These are phyloP conservation scores for Papilio helenus DNA, from an alignment of 1,140 invertebrate species.

Conservation along the genomic window DNA sequence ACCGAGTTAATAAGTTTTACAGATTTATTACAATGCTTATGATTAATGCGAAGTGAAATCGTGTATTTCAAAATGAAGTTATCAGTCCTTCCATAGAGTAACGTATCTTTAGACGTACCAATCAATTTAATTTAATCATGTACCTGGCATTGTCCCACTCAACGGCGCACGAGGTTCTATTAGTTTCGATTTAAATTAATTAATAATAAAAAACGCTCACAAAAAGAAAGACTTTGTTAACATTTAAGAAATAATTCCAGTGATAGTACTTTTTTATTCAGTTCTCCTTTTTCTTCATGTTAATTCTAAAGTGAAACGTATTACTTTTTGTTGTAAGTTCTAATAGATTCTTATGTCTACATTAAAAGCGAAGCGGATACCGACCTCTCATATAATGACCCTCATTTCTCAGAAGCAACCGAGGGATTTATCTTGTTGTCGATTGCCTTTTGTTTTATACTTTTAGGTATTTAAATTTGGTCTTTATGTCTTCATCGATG, in stretches of 20 bases:
- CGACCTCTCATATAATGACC: slow-evolving; percentile 20
- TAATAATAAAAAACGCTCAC: too few relatives aligned
- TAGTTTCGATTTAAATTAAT: too few relatives aligned
- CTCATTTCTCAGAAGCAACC: slow-evolving; percentile 3
- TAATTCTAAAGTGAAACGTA: background rate
- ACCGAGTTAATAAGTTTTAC: background rate
- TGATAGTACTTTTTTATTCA: too few relatives aligned
- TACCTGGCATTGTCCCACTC: too few relatives aligned
- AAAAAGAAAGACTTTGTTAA: too few relatives aligned
- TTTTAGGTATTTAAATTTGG: background rate
- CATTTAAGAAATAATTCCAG: too few relatives aligned
- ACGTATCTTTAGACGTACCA: background rate
- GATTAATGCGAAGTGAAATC: slow-evolving; percentile 9
- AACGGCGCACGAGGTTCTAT: too few relatives aligned
- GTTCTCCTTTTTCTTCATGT: background rate
- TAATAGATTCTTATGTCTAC: background rate
- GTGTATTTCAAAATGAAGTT: slow-evolving; percentile 4
- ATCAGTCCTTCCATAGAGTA: background rate
- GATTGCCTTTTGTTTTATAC: slow-evolving; percentile 7
- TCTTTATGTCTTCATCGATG: background rate
- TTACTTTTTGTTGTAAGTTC: background rate
- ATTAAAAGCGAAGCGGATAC: background rate
- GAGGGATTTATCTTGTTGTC: slow-evolving; percentile 15
- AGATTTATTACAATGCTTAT: background rate
- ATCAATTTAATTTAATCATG: background rate